Base-by-base conservation (phyloP, 2,797 vertebrate species). In the Chromobotia macracanthus region DNA sequence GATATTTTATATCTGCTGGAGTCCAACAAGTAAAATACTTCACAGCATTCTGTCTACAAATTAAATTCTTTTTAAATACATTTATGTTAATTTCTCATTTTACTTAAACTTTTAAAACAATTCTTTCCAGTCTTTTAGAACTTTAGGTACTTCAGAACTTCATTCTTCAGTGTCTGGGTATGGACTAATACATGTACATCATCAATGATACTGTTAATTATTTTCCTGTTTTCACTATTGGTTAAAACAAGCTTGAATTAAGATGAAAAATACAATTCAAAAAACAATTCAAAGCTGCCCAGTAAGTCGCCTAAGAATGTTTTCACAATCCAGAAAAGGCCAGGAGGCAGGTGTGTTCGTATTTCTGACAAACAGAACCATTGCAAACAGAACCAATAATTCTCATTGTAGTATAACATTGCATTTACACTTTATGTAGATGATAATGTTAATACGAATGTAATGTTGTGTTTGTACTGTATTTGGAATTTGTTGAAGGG, bases 251-350 rank as follows among this genome's bases (percentile, higher is more conserved):
- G 86, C 83, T 82, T 87, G 0, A 87, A 88, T 55, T 88, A 88
- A 85, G 93, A 92, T 61, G 63, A 5, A 84, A 90, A 84, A 86
- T 97, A 69, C 86, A 21, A 88, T 91, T 0, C 93, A 96, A 89
- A 90, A 82, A 60, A 86, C 72, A 82, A 92, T 97, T 83, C 87
- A 86, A 63, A 92, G 93, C 56, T 95, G 95, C 87, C 95, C 94
- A n/a, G 96, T 97, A 90, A 71, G 41, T 83, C 16, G 0, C 1
- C 60, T 51, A 2, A 64, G 9, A 78, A n/a, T n/a, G n/a, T n/a
- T n/a, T n/a, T n/a, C n/a, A n/a, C n/a, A n/a, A n/a, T n/a, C n/a
- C n/a, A n/a, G n/a, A n/a, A n/a, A 70, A 72, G 38, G 61, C 25
- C 70, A 55, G 11, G 5, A 2, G 18, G 23, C 80, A 41, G 16